Evolutionary conservation across 2,888 invertebrate genomes (phyloP).

Genomic region (Athalia cordata): DNA sequence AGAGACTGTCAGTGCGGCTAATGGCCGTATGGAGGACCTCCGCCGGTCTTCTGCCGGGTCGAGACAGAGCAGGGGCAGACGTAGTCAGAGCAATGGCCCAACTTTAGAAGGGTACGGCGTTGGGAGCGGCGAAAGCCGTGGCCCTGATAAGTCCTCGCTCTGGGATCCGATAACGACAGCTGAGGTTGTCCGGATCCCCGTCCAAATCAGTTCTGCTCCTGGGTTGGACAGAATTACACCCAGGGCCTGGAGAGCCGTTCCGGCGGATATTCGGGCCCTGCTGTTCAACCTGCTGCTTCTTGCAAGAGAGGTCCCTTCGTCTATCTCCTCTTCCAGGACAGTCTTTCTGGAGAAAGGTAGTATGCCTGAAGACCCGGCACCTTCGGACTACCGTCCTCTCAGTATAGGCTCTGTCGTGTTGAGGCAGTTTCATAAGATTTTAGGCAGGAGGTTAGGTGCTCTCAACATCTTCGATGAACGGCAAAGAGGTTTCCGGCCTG

Average conservation of each 20-base stretch:
- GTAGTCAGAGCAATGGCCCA: background rate
- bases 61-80: background rate
- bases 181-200: conserved; percentile 45
- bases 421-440: conserved; percentile 52
- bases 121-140: background rate
- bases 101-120: background rate
- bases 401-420: conserved; percentile 54
- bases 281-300: conserved; percentile 52
- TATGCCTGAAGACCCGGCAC: background rate
- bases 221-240: conserved; percentile 54
- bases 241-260: conserved; percentile 40
- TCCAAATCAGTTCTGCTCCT: conserved; percentile 39
- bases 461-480: conserved; percentile 44
- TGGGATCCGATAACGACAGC: conserved; percentile 39
- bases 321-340: conserved; percentile 44
- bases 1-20: background rate
- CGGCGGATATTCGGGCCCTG: conserved; percentile 38
- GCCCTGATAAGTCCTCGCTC: conserved; percentile 10
- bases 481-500: conserved; percentile 52
- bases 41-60: background rate
- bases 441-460: conserved; percentile 45
- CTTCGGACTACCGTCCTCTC: conserved; percentile 48
- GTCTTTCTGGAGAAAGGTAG: conserved; percentile 51
- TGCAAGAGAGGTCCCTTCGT: background rate
- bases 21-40: background rate